phyloP scores from a whole-genome alignment of 2,797 vertebrate species.

The Catamblyrhynchus diadema region DNA sequence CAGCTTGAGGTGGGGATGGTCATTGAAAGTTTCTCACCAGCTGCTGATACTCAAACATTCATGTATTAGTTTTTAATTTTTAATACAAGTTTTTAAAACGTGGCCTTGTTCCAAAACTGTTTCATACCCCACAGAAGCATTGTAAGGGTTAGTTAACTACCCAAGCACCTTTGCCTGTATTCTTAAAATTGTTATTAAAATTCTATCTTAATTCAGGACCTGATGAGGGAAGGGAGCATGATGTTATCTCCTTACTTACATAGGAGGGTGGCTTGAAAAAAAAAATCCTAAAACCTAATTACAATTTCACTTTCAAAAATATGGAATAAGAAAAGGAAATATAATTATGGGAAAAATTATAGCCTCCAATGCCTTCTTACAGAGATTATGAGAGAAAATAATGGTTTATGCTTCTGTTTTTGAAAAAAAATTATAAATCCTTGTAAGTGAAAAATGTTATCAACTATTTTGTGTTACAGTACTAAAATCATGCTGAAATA shows the following conservation, averaged over 20 bases:
- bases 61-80: background rate
- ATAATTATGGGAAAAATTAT: background rate
- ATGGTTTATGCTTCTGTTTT: rapidly evolving
- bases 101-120: background rate
- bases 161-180: background rate
- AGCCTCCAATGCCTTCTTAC: background rate
- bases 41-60: background rate
- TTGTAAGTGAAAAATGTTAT: background rate
- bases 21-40: background rate
- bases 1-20: background rate
- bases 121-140: background rate
- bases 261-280: background rate
- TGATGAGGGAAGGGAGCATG: background rate
- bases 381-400: background rate
- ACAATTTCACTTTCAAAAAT: background rate
- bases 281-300: background rate
- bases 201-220: background rate
- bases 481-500: background rate
- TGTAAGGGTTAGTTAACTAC: background rate
- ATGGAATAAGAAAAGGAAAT: background rate
- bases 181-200: background rate
- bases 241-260: background rate
- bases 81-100: background rate
- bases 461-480: background rate
- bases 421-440: background rate